Conservation (phyloP, 2,888 invertebrate genomes). For the Andrena hattorfiana region DNA sequence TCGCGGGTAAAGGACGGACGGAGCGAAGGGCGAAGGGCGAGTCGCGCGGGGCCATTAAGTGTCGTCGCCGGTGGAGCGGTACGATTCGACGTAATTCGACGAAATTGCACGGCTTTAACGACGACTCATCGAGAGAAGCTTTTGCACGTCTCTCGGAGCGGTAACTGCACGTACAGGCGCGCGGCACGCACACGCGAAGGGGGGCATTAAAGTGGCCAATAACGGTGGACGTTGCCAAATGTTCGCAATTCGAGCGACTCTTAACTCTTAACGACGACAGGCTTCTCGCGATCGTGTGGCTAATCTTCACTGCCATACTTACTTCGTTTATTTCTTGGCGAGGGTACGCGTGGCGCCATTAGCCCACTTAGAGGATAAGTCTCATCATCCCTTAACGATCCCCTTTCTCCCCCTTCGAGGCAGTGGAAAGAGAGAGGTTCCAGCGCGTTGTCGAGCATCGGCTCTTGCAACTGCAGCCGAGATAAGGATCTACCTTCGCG, state of each 20-base stretch:
- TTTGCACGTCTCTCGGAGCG: constrained; percentile 34
- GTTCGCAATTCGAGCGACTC: constrained; percentile 70
- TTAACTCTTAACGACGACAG: constrained; percentile 69
- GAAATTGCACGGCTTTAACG: constrained; percentile 69
- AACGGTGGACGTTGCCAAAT: constrained; percentile 64
- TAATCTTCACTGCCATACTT: constrained; percentile 29
- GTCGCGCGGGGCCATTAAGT: constrained; percentile 50
- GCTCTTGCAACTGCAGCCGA: constrained; percentile 47
- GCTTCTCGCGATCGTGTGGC: constrained; percentile 25
- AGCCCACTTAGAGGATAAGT: background rate
- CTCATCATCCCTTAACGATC: constrained; percentile 22
- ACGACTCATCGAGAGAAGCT: constrained; percentile 51
- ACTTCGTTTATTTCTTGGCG: constrained; percentile 7
- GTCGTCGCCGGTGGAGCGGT: constrained; percentile 49
- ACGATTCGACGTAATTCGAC: constrained; percentile 67
- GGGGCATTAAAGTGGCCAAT: constrained; percentile 50
- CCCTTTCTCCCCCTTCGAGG: background rate
- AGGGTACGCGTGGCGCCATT: background rate
- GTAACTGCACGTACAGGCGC: constrained; percentile 6
- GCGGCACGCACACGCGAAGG: background rate
- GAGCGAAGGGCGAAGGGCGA: background rate
- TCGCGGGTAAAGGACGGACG: constrained; percentile 16
- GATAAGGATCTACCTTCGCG: constrained; percentile 66
- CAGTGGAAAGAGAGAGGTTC: constrained; percentile 25
- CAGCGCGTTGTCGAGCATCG: constrained; percentile 42